A percentile compares a stretch with the other conserved stretches of the same genome.
Conservation (phyloP, 2,797 vertebrate genomes). For the Coracias cyanogaster region DNA sequence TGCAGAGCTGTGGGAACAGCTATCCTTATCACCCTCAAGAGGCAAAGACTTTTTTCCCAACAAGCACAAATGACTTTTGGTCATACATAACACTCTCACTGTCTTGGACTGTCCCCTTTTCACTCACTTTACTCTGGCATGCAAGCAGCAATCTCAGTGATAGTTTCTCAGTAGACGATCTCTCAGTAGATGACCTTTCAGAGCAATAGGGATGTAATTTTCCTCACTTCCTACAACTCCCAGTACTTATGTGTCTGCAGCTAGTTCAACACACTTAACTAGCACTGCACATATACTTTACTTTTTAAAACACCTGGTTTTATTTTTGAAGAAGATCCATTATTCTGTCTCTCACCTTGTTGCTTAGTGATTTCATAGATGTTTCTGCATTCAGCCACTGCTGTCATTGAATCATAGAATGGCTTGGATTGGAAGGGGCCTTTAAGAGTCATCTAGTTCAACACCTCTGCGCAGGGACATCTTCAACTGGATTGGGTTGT, state of each 20-base stretch:
- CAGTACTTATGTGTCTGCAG: background rate
- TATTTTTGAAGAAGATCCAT: background rate
- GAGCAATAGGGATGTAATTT: background rate
- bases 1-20: background rate
- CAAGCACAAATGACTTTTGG: background rate
- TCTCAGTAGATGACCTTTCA: background rate
- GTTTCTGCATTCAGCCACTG: background rate
- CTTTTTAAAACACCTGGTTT: background rate
- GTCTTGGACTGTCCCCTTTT: background rate
- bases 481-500: background rate
- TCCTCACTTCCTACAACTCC: background rate
- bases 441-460: background rate
- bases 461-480: rapidly evolving
- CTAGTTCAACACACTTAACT: background rate
- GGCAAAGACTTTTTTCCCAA: background rate
- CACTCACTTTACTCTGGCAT: background rate
- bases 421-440: background rate
- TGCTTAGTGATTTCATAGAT: background rate
- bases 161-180: background rate
- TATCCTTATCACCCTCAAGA: background rate
- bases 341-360: rapidly evolving
- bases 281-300: background rate
- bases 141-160: background rate
- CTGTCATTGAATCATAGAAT: background rate
- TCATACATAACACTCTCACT: background rate